Evolutionary conservation across 1,140 invertebrate species (phyloP), one percentile per base, ranked within the genome.

Genomic region (Monomorium pharaonis): DNA sequence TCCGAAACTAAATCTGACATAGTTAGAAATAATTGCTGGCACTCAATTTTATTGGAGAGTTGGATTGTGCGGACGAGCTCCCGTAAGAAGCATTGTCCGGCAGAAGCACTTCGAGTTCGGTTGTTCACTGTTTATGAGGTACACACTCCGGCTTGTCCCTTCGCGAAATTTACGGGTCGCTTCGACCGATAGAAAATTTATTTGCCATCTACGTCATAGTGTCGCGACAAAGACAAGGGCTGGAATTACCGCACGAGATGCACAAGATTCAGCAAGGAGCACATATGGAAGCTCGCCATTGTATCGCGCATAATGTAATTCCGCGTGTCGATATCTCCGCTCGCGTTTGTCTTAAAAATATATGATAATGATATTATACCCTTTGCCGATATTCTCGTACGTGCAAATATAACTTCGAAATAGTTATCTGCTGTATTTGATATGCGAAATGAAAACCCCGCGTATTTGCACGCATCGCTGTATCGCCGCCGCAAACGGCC

Each of bases 41-140:
- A 56, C 84, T 86, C 84, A 47, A 70, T 89, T 89, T 86, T 89
- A 89, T 89, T 83, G 76, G 77, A 74, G 63, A 80, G 51, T n/a
- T 49, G 67, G 42, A 89, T 89, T 62, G 72, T n/a, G 77, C 83
- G 42, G 86, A 84, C 88, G 76, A 77, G 37, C 49, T n/a, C n/a
- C 16, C 62, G 67, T 72, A 81, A 86, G 76, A 89, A 78, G 86
- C 74, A 85, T 89, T 89, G 88, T 85, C 83, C 80, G 42, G 67
- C 58, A 70, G 62, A 77, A 80, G 58, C 37, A 76, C 27, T 84
- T 42, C 2, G 14, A 42, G 18, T 78, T 78, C 58, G 77, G 49
- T 89, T 77, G 70, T 81, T 76, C 63, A 30, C 27, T 37, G 67
- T 54, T n/a, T n/a, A 49, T 44, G 67, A 47, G 75, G 27, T 49